Conservation (phyloP, 2,888 invertebrate species). For the Apotomis capreana region DNA sequence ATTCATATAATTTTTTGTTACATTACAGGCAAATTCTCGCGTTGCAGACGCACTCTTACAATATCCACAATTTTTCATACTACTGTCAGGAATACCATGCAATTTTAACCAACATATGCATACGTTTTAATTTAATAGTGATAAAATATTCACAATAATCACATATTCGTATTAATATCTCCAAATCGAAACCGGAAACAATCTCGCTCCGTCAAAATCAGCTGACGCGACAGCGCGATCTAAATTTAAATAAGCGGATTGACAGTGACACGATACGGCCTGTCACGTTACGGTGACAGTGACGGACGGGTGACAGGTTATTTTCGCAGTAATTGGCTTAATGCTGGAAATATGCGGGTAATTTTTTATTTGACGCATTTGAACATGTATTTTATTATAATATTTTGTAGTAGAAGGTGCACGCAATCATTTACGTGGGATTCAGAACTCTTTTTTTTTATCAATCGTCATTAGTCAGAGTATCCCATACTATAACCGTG, state of each 20-base stretch:
- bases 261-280: constrained; percentile 72
- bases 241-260: constrained; percentile 71
- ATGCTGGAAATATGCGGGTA: neutral
- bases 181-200: constrained; percentile 18
- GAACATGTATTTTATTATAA: neutral
- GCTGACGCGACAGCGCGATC: constrained; percentile 61
- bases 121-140: neutral
- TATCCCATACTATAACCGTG: no score
- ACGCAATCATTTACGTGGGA: no score
- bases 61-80: constrained; percentile 2
- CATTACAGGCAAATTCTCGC: no score
- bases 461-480: no score
- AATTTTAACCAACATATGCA: neutral
- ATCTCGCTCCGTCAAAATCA: constrained; percentile 64
- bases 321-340: constrained; percentile 42
- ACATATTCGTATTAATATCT: neutral
- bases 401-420: no score
- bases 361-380: neutral
- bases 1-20: no score
- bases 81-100: constrained; percentile 8
- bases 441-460: no score
- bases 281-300: constrained; percentile 51
- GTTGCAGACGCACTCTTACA: neutral
- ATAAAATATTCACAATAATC: neutral
- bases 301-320: constrained; percentile 48